Base-by-base conservation (phyloP, 1,140 invertebrate species). In the Hyphantria cunea region DNA sequence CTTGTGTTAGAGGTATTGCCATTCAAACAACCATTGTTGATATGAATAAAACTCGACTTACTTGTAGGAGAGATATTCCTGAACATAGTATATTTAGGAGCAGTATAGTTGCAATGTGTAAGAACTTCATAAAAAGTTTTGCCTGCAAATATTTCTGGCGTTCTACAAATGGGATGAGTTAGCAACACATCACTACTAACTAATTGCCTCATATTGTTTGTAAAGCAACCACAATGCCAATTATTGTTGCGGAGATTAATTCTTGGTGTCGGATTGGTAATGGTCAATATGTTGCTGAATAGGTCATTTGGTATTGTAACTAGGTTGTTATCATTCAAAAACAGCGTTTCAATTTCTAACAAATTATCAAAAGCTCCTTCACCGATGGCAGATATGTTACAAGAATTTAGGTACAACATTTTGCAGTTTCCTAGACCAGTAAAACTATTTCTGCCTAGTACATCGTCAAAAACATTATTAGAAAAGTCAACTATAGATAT, bases 311-410 rank as follows among this genome's bases (percentile, higher is more conserved):
- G 74, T 31, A 90, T n/a, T 6, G 74, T 79, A 4, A 69, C 53
- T 9, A 90, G 68, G 12, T 55, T 61, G 64, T 90, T 90, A 48
- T 88, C 70, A 54, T 87, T 84, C 14, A 90, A 64, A 68, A 78
- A 80, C 33, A 89, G 55, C 12, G 74, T 55, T 68, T 86, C 66
- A 59, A 90, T 77, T 8, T 53, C 78, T 5, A 64, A n/a, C 12
- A 90, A 68, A 49, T 61, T 25, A 68, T 88, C 84, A 54, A 90
- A 89, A n/a, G 86, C 70, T 14, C 81, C 83, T n/a, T 47, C 31
- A 11, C 70, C 77, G 6, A 90, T 76, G 0, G 76, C 60, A 53
- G 70, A 72, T 39, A 90, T 89, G 14, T 68, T 64, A 64, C 81
- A 89, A 31, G 67, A 79, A 63, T 80, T 82, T 2, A 90, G 67